Evolutionary conservation across 2,797 vertebrate genomes (phyloP), one percentile per base, ranked within the genome.

Genomic region (Gadopsis marmoratus): DNA sequence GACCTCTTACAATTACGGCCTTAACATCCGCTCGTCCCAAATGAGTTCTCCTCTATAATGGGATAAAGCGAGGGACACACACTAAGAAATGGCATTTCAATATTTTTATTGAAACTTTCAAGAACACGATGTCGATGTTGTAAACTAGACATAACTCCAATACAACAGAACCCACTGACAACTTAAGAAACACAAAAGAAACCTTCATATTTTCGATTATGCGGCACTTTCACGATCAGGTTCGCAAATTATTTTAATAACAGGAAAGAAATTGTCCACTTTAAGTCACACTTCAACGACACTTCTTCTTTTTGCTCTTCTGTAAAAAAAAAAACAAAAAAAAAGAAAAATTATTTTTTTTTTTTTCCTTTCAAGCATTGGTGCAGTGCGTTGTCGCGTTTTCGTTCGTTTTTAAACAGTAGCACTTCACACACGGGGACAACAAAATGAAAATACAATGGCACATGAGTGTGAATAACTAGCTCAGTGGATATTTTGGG

Each of bases 91-190:
- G 87, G 90, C 85, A 96, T 96, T 97, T 97, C 95, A 96, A 97
- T 96, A 94, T 96, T 97, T 97, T 97, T 97, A 97, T 97, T 97
- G 96, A 98, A 97, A 97, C 94, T 95, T 97, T 96, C 94, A 96
- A 95, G 95, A 96, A 95, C 94, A 94, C 96, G 94, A 91, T 95
- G 91, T 92, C 83, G 90, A 93, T 94, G 93, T 94, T 94, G 93
- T 94, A 93, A 95, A 95, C 92, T 94, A 96, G 94, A 95, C 90
- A 89, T 74, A 81, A 50, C 53, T 92, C 83, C 58, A 90, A 93
- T 92, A 92, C 93, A 95, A 97, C 95, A 96, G 91, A 96, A 95
- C 94, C 94, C 91, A 95, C 93, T 93, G 95, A 96, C 95, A 96
- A 95, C 93, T 95, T 95, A 95, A 92, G 94, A 94, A 96, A 97